Evolutionary conservation across 2,113 vertebrate species (phyloP).

Genomic region (Ammodramus savannarum): DNA sequence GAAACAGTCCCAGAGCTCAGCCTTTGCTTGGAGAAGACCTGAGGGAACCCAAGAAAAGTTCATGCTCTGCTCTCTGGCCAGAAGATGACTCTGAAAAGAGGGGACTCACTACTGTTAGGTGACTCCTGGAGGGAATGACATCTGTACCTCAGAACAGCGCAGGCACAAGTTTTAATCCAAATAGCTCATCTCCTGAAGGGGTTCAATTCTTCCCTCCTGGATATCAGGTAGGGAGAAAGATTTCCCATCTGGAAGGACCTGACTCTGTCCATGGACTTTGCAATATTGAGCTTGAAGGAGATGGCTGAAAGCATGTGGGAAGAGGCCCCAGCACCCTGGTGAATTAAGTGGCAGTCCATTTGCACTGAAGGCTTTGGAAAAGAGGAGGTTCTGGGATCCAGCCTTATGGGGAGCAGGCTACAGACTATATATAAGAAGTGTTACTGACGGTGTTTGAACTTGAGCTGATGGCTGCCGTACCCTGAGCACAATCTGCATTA

Average conservation of each 20-base stretch:
- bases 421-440: neutral
- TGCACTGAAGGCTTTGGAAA: neutral
- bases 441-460: neutral
- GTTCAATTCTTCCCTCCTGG: neutral
- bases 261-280: neutral
- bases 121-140: neutral
- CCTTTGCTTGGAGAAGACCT: neutral
- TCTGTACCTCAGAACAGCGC: neutral
- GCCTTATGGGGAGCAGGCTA: neutral
- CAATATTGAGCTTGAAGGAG: neutral
- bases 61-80: neutral
- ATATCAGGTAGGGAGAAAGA: neutral
- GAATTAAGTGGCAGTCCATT: neutral
- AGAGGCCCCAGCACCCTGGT: neutral
- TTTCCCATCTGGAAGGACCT: neutral
- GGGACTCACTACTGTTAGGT: neutral
- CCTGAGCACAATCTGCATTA: neutral
- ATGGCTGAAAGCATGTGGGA: neutral
- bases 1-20: neutral
- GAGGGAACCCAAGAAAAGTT: neutral
- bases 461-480: neutral
- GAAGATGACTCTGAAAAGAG: neutral
- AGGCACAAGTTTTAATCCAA: neutral
- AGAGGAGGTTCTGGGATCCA: neutral
- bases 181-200: neutral